phyloP scores from a whole-genome alignment of 1,140 invertebrate genomes.

The Temnothorax curvispinosus region DNA sequence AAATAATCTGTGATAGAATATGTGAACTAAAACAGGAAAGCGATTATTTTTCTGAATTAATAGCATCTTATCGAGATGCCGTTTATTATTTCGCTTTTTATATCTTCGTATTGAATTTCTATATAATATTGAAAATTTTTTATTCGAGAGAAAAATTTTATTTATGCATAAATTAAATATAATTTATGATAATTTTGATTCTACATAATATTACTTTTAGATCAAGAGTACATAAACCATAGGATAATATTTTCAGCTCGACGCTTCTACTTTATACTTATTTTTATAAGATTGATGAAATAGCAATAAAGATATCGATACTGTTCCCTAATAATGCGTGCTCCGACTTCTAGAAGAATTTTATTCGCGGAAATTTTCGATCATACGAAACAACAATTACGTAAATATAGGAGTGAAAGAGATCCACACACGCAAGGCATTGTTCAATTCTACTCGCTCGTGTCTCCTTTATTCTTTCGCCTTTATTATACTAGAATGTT shows the following conservation, averaged over 20 bases:
- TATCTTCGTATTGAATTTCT: not conserved
- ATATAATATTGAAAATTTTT: not conserved
- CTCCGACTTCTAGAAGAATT: not conserved
- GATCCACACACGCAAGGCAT: constrained; percentile 26
- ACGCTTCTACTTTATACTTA: not conserved
- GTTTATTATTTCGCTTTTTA: not conserved
- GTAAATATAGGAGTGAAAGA: not conserved
- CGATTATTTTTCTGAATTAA: not conserved
- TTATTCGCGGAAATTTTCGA: not conserved
- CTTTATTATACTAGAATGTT: constrained; percentile 2
- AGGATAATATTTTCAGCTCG: not conserved
- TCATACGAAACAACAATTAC: not conserved
- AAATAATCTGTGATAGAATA: not conserved
- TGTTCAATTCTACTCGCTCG: constrained; percentile 1
- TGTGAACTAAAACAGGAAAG: not conserved
- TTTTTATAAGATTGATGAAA: not conserved
- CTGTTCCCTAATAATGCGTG: not conserved
- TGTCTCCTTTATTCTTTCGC: constrained; percentile 4
- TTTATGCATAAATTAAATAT: not conserved
- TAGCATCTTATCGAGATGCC: not conserved
- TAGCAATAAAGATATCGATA: not conserved
- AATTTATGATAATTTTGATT: not conserved
- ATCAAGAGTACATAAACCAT: not conserved
- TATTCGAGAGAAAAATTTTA: not conserved
- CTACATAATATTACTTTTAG: not conserved